These are phyloP conservation scores for Nephrocerus scutellatus DNA, from an alignment of 2,888 invertebrate species.

Conservation along the genomic window DNA sequence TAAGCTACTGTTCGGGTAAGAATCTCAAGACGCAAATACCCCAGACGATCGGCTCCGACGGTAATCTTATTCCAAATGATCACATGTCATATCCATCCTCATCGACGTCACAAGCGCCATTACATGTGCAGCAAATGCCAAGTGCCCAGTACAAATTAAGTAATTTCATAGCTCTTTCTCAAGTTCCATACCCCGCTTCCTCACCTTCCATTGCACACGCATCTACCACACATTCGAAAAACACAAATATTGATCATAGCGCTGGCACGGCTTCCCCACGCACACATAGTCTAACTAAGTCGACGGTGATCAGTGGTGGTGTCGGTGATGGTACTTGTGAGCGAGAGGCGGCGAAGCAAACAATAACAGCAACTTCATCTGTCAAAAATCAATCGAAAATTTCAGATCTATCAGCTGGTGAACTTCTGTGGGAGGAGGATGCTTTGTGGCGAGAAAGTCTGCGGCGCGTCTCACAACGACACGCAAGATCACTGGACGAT, in stretches of 20 bases:
- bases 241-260: no score
- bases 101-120: no score
- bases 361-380: conserved; percentile 7
- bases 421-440: conserved; percentile 79
- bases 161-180: conserved; percentile 14
- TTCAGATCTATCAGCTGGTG: conserved; percentile 46
- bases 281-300: no score
- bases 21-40: conserved; percentile 31
- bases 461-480: conserved; percentile 69
- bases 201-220: conserved; percentile 15
- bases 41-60: conserved; percentile 22
- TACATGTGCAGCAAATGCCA: not conserved
- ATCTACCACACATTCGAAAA: no score
- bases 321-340: not conserved
- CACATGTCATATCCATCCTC: conserved; percentile 7
- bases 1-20: conserved; percentile 39
- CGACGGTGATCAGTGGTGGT: no score
- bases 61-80: conserved; percentile 2
- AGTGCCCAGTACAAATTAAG: conserved; percentile 23
- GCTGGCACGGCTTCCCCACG: no score
- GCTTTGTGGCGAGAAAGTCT: conserved; percentile 73
- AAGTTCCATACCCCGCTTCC: no score
- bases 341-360: not conserved
- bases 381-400: conserved; percentile 23
- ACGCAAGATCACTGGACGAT: conserved; percentile 77